These are phyloP conservation scores for Clitarchus hookeri DNA, from an alignment of 2,888 invertebrate genomes.

Conservation along the genomic window DNA sequence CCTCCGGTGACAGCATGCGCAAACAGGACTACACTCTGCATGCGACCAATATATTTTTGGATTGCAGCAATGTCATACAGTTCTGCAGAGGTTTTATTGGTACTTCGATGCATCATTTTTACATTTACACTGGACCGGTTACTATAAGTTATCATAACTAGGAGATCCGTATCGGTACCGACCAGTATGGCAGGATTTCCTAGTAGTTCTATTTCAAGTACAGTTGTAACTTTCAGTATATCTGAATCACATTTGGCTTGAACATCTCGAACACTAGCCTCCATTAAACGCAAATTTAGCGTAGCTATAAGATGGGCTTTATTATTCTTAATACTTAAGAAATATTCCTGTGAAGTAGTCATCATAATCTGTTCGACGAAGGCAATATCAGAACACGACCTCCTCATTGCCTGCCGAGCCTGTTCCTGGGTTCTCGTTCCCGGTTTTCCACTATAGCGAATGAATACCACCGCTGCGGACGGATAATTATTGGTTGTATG, in stretches of 20 bases:
- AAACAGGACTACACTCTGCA: not conserved
- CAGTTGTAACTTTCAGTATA: not conserved
- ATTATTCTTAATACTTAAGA: not conserved
- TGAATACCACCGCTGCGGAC: not conserved
- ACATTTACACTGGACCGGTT: not conserved
- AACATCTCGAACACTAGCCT: constrained; percentile 4
- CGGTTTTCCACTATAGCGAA: constrained; percentile 10
- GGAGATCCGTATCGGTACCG: not conserved
- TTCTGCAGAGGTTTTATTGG: constrained; percentile 3
- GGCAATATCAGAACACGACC: not conserved
- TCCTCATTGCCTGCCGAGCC: not conserved
- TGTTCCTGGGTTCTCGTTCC: constrained; percentile 4
- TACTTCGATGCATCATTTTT: not conserved
- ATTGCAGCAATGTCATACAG: not conserved
- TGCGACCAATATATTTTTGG: not conserved
- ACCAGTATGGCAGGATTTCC: not conserved
- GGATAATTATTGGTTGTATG: not conserved
- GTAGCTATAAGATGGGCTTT: not conserved
- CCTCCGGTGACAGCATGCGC: not conserved
- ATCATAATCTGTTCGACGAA: not conserved
- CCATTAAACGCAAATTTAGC: not conserved
- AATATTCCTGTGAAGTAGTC: not conserved
- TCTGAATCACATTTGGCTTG: not conserved
- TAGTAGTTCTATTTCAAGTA: not conserved
- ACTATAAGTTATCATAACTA: not conserved